Conservation (phyloP, 2,113 vertebrate genomes). For the Sylvietta virens region DNA sequence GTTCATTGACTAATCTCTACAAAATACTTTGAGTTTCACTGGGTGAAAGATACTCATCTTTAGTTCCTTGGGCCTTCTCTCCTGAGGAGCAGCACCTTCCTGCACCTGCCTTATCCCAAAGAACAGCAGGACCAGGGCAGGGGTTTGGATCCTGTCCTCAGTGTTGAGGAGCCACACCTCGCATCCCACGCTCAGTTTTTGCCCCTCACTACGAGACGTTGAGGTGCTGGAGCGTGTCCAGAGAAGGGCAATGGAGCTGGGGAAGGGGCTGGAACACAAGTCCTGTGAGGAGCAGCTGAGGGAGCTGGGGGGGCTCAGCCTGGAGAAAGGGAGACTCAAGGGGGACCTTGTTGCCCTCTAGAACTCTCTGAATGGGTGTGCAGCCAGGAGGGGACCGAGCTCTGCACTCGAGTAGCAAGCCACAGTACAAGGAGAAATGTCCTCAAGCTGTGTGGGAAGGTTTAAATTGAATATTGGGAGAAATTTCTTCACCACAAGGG, state of each 20-base stretch:
- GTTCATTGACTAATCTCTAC: background rate
- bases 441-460: background rate
- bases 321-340: background rate
- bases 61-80: background rate
- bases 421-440: background rate
- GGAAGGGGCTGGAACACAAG: background rate
- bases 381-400: rapidly evolving
- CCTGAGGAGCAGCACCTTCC: background rate
- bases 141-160: background rate
- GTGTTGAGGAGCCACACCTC: background rate
- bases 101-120: too few relatives aligned
- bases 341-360: background rate
- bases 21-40: background rate
- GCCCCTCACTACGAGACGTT: background rate
- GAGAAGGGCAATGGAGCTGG: background rate
- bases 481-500: background rate
- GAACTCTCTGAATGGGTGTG: background rate
- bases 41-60: background rate
- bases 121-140: background rate
- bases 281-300: background rate
- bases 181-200: background rate
- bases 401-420: background rate
- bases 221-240: rapidly evolving
- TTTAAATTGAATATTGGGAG: background rate
- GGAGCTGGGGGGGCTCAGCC: background rate